Base-by-base conservation (phyloP, 1,140 invertebrate genomes). In the Polyergus mexicanus region DNA sequence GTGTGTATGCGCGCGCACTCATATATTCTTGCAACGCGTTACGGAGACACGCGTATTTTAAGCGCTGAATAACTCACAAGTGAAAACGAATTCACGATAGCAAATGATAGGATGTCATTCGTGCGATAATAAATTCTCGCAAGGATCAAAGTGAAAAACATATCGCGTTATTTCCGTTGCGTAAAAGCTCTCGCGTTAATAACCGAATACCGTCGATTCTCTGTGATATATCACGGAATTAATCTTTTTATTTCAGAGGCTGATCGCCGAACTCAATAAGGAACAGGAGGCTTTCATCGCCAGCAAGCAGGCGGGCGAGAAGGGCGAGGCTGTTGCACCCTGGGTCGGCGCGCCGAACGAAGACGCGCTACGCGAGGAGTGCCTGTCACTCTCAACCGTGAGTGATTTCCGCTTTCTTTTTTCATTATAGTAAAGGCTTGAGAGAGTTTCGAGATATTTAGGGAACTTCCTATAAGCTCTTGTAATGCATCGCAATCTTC, bases 241-340 rank as follows among this genome's bases (percentile, higher is more conserved):
- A 83, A 91, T 86, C 4, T 88, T 5, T 86, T 6, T 32, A 32
- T 93, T 96, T 91, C 96, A 99, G 98, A 98, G 98, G 94, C 97
- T 99, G 93, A 96, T 99, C 89, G 98, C 98, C 72, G 98, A 99
- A 91, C 98, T 99, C 94, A 99, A 98, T 94, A 98, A 98, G 94
- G 99, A 99, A 94, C 99, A 99, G 95, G 98, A 99, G 91, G 98
- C 98, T 69, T 99, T 99, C 95, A 97, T 99, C 86, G 98, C 98
- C 92, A 97, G 97, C 97, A 99, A 96, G 96, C 97, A 90, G 96
- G 96, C 75, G 7, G 96, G 96, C 91, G 96, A 96, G 77, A 96
- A 96, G 44, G 97, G 97, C 69, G 97, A 98, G 58, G 97, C 98
- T 19, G 97, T 98, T 38, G 97, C 98, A 13, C 98, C 98, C 1